Evolutionary conservation across 2,888 invertebrate genomes (phyloP).

Genomic region (Pterostichus madidus): DNA sequence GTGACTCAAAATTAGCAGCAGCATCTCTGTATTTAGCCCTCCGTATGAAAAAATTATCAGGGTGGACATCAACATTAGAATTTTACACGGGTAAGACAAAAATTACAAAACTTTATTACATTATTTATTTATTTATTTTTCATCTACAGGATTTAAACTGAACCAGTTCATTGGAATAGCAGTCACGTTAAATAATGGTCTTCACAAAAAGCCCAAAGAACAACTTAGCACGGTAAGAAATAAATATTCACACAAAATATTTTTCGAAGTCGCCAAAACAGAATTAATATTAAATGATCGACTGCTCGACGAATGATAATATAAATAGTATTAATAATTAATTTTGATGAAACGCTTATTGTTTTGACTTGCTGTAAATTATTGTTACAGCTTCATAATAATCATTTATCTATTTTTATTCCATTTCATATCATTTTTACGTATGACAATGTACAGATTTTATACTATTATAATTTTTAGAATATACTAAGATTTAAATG

Average conservation of each 20-base stretch:
- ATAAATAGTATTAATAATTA: constrained; percentile 26
- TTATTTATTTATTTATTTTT: constrained; percentile 5
- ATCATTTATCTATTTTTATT: constrained; percentile 39
- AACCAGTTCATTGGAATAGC: constrained; percentile 87
- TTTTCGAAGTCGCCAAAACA: constrained; percentile 94
- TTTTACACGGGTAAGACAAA: constrained; percentile 85
- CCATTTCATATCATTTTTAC: constrained; percentile 22
- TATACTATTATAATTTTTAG: background rate
- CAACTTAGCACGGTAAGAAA: constrained; percentile 91
- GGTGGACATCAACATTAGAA: constrained; percentile 87
- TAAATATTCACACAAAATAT: constrained; percentile 96
- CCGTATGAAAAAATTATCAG: constrained; percentile 88
- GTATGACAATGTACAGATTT: constrained; percentile 49
- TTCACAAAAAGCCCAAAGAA: constrained; percentile 88
- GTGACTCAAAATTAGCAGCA: constrained; percentile 95
- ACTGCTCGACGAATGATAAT: constrained; percentile 57
- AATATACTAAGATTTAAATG: constrained; percentile 5
- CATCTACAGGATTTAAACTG: constrained; percentile 84
- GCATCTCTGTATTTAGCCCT: constrained; percentile 93
- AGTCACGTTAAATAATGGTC: constrained; percentile 85
- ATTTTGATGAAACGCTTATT: constrained; percentile 43
- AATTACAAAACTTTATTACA: background rate
- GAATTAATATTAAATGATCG: constrained; percentile 79
- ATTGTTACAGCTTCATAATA: constrained; percentile 46
- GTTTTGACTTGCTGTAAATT: constrained; percentile 60